These are phyloP conservation scores for Neodiprion fabricii DNA, from an alignment of 1,140 invertebrate genomes.

Conservation along the genomic window DNA sequence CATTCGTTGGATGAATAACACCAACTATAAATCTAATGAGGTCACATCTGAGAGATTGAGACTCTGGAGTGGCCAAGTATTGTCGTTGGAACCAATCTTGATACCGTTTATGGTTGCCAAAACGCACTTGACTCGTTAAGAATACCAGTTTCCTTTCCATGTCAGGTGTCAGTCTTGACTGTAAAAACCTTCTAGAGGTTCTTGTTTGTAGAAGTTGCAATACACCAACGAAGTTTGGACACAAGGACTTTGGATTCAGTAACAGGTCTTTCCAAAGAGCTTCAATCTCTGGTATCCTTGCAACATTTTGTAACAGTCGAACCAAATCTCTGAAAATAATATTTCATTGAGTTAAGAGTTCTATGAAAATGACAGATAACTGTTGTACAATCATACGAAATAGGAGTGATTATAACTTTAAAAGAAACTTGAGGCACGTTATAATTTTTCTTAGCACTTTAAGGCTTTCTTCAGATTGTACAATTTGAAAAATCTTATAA, in stretches of 20 bases:
- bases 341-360: neutral
- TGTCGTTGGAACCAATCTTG: slow-evolving; percentile 99
- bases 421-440: slow-evolving; percentile 7
- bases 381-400: neutral
- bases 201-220: slow-evolving; percentile 86
- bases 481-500: neutral
- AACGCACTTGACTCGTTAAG: slow-evolving; percentile 90
- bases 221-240: slow-evolving; percentile 86
- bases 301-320: slow-evolving; percentile 91
- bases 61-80: slow-evolving; percentile 97
- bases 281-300: slow-evolving; percentile 94
- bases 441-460: neutral
- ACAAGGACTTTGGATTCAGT: slow-evolving; percentile 83
- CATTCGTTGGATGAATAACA: slow-evolving; percentile 97
- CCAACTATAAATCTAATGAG: slow-evolving; percentile 97
- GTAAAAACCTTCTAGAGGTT: slow-evolving; percentile 90
- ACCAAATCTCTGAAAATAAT: slow-evolving; percentile 78
- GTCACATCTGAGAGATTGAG: slow-evolving; percentile 93
- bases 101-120: slow-evolving; percentile 97
- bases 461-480: neutral
- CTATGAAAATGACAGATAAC: slow-evolving; percentile 16
- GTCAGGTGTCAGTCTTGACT: slow-evolving; percentile 92
- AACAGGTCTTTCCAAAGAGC: slow-evolving; percentile 92
- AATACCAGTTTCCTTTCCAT: slow-evolving; percentile 97
- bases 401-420: neutral